These are phyloP conservation scores for Bubo blakistoni DNA, from an alignment of 2,113 vertebrate species.

Conservation along the genomic window DNA sequence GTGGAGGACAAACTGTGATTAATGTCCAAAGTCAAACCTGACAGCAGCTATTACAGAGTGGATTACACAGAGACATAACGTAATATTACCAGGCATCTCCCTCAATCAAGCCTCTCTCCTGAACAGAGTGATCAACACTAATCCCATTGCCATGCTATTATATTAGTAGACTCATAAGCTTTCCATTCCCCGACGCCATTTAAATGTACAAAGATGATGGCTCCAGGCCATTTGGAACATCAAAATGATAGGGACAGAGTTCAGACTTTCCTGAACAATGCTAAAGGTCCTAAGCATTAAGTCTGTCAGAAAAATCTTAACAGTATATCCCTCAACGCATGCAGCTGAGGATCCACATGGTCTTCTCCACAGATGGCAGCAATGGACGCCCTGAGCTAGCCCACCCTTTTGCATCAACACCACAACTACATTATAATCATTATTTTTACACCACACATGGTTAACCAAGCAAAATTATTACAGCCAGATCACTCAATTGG, in stretches of 20 bases:
- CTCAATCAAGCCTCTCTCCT: not conserved
- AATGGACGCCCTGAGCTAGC: not conserved
- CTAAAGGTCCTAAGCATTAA: not conserved
- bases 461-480: constrained; percentile 9
- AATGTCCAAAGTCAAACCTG: not conserved
- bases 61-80: not conserved
- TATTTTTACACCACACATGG: not conserved
- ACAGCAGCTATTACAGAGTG: not conserved
- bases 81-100: not conserved
- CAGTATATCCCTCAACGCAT: not conserved
- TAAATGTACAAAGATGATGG: not conserved
- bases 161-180: not conserved
- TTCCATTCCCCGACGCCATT: not conserved
- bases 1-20: not conserved
- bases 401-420: not conserved
- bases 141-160: not conserved
- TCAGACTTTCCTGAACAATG: not conserved
- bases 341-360: not conserved
- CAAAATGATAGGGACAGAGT: not conserved
- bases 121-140: not conserved
- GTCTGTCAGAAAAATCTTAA: not conserved
- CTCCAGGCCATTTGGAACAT: not conserved
- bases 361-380: not conserved
- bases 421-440: not conserved
- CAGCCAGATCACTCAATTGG: not conserved